Percentiles rank a stretch among this genome's conserved stretches.
These are phyloP conservation scores for Anisognathus igniventris DNA, from an alignment of 2,797 vertebrate genomes.

Conservation along the genomic window DNA sequence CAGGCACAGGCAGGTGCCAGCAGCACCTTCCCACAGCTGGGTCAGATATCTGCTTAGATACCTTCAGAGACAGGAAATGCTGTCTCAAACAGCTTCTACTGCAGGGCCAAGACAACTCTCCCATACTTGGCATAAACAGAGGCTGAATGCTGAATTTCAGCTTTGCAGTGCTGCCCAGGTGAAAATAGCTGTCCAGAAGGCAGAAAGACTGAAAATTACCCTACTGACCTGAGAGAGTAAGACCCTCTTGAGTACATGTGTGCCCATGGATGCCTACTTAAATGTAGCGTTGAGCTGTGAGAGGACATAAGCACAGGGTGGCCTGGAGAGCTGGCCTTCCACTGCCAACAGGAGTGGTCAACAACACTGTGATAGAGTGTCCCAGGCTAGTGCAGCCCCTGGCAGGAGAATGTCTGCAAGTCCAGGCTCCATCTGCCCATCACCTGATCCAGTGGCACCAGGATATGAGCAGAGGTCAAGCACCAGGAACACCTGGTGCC, in stretches of 20 bases:
- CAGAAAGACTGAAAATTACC: not conserved
- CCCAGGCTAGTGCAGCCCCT: not conserved
- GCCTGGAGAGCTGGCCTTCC: not conserved
- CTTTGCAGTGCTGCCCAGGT: not conserved
- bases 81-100: not conserved
- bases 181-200: not conserved
- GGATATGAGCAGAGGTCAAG: rapidly evolving
- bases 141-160: not conserved
- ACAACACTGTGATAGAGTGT: not conserved
- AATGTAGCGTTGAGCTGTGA: not conserved
- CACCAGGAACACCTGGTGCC: rapidly evolving
- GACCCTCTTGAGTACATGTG: not conserved
- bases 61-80: not conserved
- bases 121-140: rapidly evolving
- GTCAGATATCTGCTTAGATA: not conserved
- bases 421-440: not conserved
- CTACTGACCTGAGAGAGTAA: rapidly evolving
- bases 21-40: not conserved
- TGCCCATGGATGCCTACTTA: not conserved
- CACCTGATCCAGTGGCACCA: not conserved
- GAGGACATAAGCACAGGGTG: not conserved
- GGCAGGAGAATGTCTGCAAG: not conserved
- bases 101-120: not conserved
- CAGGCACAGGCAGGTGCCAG: not conserved
- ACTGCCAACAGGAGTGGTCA: not conserved